Conservation (phyloP, 2,113 vertebrate species). For the Micronycteris hirsuta region DNA sequence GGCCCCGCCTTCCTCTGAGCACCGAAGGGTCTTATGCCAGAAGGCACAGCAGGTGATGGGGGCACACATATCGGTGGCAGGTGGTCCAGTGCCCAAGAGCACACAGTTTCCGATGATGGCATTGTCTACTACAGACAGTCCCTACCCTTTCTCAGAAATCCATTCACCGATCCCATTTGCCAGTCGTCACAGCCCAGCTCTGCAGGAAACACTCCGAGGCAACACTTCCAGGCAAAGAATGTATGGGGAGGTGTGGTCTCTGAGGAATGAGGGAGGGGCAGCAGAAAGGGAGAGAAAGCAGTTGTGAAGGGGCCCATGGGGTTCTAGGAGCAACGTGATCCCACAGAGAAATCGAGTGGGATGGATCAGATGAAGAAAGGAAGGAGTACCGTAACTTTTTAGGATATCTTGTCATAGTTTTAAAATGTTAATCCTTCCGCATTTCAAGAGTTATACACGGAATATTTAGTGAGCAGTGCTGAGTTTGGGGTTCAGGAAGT, state of each 20-base stretch:
- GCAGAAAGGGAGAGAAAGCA: not conserved
- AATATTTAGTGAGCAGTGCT: not conserved
- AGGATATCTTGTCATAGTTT: not conserved
- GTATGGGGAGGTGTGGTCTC: not conserved
- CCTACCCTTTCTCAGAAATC: not conserved
- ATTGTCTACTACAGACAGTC: not conserved
- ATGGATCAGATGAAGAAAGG: not conserved
- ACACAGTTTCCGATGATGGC: fast-evolving
- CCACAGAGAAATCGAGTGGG: not conserved
- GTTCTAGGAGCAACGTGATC: not conserved
- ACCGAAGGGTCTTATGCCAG: too few relatives aligned
- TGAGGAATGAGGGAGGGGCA: not conserved
- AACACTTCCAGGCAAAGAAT: not conserved
- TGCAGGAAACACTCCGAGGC: not conserved
- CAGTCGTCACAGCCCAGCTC: not conserved
- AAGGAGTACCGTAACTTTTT: not conserved
- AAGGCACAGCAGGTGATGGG: not conserved
- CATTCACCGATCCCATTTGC: too few relatives aligned
- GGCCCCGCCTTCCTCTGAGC: not conserved
- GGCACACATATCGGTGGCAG: fast-evolving
- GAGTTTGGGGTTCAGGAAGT: not conserved
- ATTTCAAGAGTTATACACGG: not conserved
- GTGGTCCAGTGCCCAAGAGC: fast-evolving
- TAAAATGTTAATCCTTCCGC: not conserved
- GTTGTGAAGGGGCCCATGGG: not conserved